Base-by-base conservation (phyloP, 2,113 vertebrate genomes). In the Noctilio leporinus region DNA sequence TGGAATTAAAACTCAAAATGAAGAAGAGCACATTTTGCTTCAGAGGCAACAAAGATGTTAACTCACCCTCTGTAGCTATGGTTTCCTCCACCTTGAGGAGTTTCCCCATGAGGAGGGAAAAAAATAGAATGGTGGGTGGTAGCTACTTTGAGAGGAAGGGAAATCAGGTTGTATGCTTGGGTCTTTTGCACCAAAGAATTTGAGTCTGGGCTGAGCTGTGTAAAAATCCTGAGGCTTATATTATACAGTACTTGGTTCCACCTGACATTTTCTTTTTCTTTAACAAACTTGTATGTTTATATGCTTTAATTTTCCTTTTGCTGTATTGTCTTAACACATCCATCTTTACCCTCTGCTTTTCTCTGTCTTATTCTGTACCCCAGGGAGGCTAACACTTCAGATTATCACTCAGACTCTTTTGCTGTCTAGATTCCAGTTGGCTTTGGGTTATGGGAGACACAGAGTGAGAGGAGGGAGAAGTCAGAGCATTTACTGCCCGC, bases 291-390 rank as follows among this genome's bases (percentile, higher is more conserved):
- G 16, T 22, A 24, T 38, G 49, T 72, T 47, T 47, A 4, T 78
- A 2, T 72, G 22, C 15, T 72, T 89, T 75, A 10, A 8, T 38
- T 86, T 55, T 65, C 30, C 35, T 57, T 89, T 62, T 45, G 12
- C 3, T n/a, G 35, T 12, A 14, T 4, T 1, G 30, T 73, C 14
- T 47, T 24, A 35, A 11, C 17, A 57, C 0, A 35, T 0, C 0
- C 30, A 80, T n/a, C 5, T 19, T 5, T 7, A 33, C 51, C 17
- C 8, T 73, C 14, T 70, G 6, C 6, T 84, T 89, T 51, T 53
- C 38, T 62, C 20, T 65, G 11, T 17, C 47, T 35, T 73, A 5
- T 1, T 64, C 47, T 75, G 14, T 33, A 6, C 10, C 15, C 11
- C 12, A 3, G 30, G 26, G 16, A 59, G 12, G 14, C 6, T 43